Percentiles rank a stretch among this genome's conserved stretches.
Conservation (phyloP, 2,113 vertebrate species). For the Mormyrus lacerda region DNA sequence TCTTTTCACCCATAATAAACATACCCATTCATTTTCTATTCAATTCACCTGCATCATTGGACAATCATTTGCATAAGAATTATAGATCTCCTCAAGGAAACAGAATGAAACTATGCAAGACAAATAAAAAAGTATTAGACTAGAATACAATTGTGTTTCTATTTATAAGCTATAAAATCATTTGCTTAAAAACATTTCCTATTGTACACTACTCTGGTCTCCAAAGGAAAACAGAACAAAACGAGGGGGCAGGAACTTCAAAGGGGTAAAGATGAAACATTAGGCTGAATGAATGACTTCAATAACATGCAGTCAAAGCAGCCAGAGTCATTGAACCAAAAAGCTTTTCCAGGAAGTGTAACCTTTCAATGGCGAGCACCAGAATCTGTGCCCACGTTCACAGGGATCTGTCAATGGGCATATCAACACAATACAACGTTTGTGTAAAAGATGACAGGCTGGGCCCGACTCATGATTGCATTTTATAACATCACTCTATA, state of each 20-base stretch:
- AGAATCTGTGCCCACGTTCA: background rate
- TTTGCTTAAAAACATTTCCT: constrained; percentile 24
- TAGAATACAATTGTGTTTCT: background rate
- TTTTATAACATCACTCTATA: background rate
- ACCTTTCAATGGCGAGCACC: background rate
- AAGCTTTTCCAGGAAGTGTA: background rate
- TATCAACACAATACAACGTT: background rate
- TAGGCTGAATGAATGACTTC: constrained; percentile 43
- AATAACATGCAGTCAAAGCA: constrained; percentile 31
- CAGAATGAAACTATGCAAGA: background rate
- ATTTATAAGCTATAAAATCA: background rate
- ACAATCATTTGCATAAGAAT: background rate
- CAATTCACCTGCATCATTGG: background rate
- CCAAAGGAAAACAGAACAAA: constrained; percentile 36
- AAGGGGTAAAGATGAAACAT: constrained; percentile 45
- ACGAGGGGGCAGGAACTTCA: constrained; percentile 51
- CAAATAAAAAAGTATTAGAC: background rate
- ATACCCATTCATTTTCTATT: background rate
- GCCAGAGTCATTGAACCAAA: background rate
- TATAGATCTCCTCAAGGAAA: background rate
- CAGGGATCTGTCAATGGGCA: background rate
- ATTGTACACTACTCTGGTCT: constrained; percentile 36
- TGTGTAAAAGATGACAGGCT: background rate
- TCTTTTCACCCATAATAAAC: background rate
- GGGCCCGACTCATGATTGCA: background rate